These are phyloP conservation scores for Apogon hyalosoma DNA, from an alignment of 2,797 vertebrate species.

Conservation along the genomic window DNA sequence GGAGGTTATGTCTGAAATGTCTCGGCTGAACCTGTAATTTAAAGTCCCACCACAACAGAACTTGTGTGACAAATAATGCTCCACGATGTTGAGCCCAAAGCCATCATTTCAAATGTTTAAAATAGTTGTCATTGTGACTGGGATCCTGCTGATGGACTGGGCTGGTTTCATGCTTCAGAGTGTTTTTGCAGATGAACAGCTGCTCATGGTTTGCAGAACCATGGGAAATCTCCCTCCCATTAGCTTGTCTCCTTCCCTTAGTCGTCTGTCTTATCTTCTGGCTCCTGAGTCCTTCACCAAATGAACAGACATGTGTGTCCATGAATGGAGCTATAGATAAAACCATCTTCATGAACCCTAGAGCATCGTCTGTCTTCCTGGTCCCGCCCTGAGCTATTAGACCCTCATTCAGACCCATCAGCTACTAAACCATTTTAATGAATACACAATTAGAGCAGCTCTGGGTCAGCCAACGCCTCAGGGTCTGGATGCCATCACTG, in stretches of 20 bases:
- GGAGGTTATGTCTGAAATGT: slow-evolving; percentile 2
- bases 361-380: slow-evolving; percentile 50
- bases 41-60: slow-evolving; percentile 38
- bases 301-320: slow-evolving; percentile 72
- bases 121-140: slow-evolving; percentile 25
- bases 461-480: slow-evolving; percentile 60
- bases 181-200: slow-evolving; percentile 84
- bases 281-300: slow-evolving; percentile 53
- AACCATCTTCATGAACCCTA: slow-evolving; percentile 65
- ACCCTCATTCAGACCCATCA: slow-evolving; percentile 52
- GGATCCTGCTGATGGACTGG: slow-evolving; percentile 35
- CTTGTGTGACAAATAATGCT: slow-evolving; percentile 28
- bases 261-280: slow-evolving; percentile 79
- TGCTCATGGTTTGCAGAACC: slow-evolving; percentile 70
- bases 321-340: slow-evolving; percentile 80
- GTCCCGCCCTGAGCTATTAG: slow-evolving; percentile 55
- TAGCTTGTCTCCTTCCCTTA: slow-evolving; percentile 80
- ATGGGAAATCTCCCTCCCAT: slow-evolving; percentile 78
- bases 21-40: slow-evolving; percentile 28
- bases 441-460: slow-evolving; percentile 64
- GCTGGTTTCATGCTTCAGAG: slow-evolving; percentile 64
- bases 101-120: slow-evolving; percentile 23
- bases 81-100: slow-evolving; percentile 4
- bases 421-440: slow-evolving; percentile 59
- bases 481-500: slow-evolving; percentile 55